These are phyloP conservation scores for Heteromormyrus szaboi DNA, from an alignment of 2,797 vertebrate genomes.

Conservation along the genomic window DNA sequence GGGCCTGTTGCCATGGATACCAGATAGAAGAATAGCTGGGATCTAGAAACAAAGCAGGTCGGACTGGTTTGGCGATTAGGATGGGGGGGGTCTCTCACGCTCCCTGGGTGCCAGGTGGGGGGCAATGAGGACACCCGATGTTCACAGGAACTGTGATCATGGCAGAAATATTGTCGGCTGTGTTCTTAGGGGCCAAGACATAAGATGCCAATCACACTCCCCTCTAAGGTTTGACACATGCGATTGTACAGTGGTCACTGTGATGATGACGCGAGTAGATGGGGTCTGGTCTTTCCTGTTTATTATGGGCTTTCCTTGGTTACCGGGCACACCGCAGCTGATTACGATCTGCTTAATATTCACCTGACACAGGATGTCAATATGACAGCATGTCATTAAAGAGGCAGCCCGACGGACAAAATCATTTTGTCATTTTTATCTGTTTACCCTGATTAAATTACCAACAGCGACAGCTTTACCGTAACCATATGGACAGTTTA, in stretches of 20 bases:
- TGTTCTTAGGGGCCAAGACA: neutral
- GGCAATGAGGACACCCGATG: constrained; percentile 42
- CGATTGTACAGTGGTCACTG: neutral
- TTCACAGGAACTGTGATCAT: constrained; percentile 30
- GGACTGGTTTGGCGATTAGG: constrained; percentile 57
- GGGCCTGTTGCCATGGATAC: constrained; percentile 64
- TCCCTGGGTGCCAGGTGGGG: constrained; percentile 48
- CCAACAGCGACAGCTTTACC: neutral
- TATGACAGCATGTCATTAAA: neutral
- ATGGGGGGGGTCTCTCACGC: constrained; percentile 41
- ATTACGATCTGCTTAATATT: neutral
- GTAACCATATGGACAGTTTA: constrained; percentile 1
- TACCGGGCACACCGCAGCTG: neutral
- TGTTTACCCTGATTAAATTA: neutral
- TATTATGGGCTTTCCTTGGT: neutral
- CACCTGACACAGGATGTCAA: neutral
- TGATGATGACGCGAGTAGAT: neutral
- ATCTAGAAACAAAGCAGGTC: constrained; percentile 59
- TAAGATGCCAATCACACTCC: neutral
- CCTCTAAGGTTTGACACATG: neutral
- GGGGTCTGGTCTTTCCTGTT: neutral
- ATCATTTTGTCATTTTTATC: neutral
- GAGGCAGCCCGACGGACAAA: neutral
- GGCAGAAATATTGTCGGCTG: constrained; percentile 3
- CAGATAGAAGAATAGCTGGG: constrained; percentile 47